Evolutionary conservation across 2,797 vertebrate species (phyloP).

Genomic region (Nannoperca australis): DNA sequence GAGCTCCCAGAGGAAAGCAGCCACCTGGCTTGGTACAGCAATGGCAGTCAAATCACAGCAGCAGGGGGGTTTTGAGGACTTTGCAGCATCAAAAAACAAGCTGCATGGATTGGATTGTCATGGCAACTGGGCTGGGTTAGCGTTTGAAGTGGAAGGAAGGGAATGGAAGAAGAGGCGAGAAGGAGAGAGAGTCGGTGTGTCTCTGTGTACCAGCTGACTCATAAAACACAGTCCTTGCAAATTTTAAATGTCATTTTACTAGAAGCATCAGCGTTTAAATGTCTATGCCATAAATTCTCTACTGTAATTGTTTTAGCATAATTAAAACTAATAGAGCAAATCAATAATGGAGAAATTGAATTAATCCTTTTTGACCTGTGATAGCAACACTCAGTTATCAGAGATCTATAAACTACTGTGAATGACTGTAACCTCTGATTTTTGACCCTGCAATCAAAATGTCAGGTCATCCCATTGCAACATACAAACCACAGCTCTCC

Average conservation of each 20-base stretch:
- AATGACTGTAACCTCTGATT: slow-evolving; percentile 6
- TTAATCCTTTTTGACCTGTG: slow-evolving; percentile 7
- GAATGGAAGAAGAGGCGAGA: slow-evolving; percentile 21
- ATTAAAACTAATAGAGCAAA: slow-evolving; percentile 48
- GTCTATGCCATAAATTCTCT: slow-evolving; percentile 19
- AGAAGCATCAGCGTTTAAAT: slow-evolving; percentile 30
- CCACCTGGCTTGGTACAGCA: slow-evolving; percentile 71
- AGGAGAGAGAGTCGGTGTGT: not conserved
- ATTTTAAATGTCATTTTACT: slow-evolving; percentile 49
- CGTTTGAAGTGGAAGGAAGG: slow-evolving; percentile 60
- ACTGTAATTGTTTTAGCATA: slow-evolving; percentile 21
- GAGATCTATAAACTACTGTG: slow-evolving; percentile 8
- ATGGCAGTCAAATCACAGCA: slow-evolving; percentile 72
- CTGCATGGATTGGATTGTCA: slow-evolving; percentile 77
- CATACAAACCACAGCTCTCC: not conserved
- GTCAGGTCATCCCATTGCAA: slow-evolving; percentile 9
- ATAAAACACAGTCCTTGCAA: slow-evolving; percentile 34
- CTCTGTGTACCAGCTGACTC: slow-evolving; percentile 34
- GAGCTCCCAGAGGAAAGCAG: slow-evolving; percentile 69
- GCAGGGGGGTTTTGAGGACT: slow-evolving; percentile 60
- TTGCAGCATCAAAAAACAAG: slow-evolving; percentile 74
- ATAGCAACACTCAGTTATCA: slow-evolving; percentile 10
- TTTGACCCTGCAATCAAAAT: slow-evolving; percentile 20
- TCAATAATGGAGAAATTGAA: slow-evolving; percentile 23
- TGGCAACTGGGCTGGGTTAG: slow-evolving; percentile 78